phyloP scores from a whole-genome alignment of 2,888 invertebrate genomes.

The Leptogaster cylindrica region DNA sequence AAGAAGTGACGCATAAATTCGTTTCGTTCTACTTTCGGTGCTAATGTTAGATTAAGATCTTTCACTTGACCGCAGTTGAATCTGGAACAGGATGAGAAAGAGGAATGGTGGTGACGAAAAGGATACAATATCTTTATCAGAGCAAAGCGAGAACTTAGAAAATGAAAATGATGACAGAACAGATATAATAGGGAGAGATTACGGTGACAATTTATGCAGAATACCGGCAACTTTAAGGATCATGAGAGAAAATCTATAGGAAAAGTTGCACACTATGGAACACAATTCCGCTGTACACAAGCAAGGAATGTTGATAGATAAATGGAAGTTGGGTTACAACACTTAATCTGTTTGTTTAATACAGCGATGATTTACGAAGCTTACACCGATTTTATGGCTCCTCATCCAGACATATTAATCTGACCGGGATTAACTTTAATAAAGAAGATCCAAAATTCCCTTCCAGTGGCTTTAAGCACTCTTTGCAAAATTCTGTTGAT shows the following conservation, averaged over 20 bases:
- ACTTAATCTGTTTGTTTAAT: constrained; percentile 37
- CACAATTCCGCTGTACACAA: not conserved
- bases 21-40: not conserved
- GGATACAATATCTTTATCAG: constrained; percentile 22
- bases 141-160: constrained; percentile 33
- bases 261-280: constrained; percentile 9
- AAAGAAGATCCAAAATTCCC: constrained; percentile 27
- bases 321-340: constrained; percentile 28
- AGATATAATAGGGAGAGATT: constrained; percentile 24
- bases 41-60: constrained; percentile 14
- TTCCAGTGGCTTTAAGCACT: constrained; percentile 9
- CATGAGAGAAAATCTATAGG: not conserved
- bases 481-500: not conserved
- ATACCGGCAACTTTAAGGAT: constrained; percentile 3
- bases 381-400: constrained; percentile 24
- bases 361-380: constrained; percentile 38
- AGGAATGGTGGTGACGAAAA: not conserved
- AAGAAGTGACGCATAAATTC: constrained; percentile 10
- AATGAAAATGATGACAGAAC: constrained; percentile 30
- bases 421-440: constrained; percentile 29
- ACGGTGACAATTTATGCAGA: constrained; percentile 21
- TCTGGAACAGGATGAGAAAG: not conserved
- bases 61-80: constrained; percentile 18
- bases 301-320: constrained; percentile 19
- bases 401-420: constrained; percentile 34